Conservation (phyloP, 2,888 invertebrate genomes). For the Orchesella flavescens region DNA sequence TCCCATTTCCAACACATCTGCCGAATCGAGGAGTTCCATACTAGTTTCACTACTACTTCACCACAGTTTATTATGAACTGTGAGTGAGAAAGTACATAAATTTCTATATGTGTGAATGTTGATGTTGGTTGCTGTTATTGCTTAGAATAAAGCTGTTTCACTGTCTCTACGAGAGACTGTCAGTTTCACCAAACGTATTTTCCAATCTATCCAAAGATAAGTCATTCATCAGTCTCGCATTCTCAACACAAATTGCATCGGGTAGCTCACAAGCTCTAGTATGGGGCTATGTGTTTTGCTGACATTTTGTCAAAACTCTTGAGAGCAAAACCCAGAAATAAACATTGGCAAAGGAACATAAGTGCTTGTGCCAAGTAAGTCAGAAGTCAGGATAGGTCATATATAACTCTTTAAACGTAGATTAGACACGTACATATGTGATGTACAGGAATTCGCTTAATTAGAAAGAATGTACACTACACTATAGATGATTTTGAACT, state of each 20-base stretch:
- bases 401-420: neutral
- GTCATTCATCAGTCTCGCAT: slow-evolving; percentile 33
- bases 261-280: neutral
- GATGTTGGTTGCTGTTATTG: too few species aligned
- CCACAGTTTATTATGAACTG: too few species aligned
- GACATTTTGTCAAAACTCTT: slow-evolving; percentile 48
- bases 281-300: neutral
- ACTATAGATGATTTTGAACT: neutral
- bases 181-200: neutral
- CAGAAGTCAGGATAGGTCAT: slow-evolving; percentile 62
- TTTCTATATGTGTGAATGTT: too few species aligned
- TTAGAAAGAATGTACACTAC: neutral
- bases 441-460: neutral
- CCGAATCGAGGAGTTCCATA: too few species aligned
- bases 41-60: too few species aligned
- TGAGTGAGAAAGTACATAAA: too few species aligned
- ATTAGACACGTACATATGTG: neutral
- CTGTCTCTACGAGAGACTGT: too few species aligned
- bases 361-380: slow-evolving; percentile 46
- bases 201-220: neutral
- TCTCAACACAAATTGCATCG: neutral
- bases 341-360: slow-evolving; percentile 42
- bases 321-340: slow-evolving; percentile 44
- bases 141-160: too few species aligned
- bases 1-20: too few species aligned